A percentile compares a stretch with the other conserved stretches of the same genome.
These are phyloP conservation scores for Dysdera silvatica DNA, from an alignment of 1,140 invertebrate genomes.

Conservation along the genomic window DNA sequence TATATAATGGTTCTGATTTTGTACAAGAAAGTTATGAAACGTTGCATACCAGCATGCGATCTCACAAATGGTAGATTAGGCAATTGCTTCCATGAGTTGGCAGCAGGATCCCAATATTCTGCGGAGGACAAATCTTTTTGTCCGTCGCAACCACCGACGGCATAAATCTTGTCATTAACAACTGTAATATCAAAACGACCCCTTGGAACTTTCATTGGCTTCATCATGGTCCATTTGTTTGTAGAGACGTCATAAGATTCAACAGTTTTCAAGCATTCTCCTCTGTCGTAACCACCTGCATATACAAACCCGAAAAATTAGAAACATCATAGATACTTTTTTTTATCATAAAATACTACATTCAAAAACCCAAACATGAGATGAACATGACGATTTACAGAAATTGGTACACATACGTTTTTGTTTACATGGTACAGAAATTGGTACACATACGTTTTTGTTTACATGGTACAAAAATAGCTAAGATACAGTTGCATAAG, in stretches of 20 bases:
- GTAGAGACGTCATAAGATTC: constrained; percentile 62
- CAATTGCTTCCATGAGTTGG: constrained; percentile 56
- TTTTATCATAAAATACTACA: too few relatives aligned
- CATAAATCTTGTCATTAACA: constrained; percentile 59
- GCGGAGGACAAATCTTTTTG: constrained; percentile 59
- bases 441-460: too few relatives aligned
- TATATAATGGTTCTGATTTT: too few relatives aligned
- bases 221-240: constrained; percentile 60
- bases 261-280: constrained; percentile 66
- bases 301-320: too few relatives aligned
- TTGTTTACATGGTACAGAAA: too few relatives aligned
- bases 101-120: constrained; percentile 55
- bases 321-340: too few relatives aligned
- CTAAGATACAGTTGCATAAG: too few relatives aligned
- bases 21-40: too few relatives aligned
- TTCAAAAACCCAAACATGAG: too few relatives aligned
- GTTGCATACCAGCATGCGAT: constrained; percentile 53
- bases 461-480: too few relatives aligned
- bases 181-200: constrained; percentile 67
- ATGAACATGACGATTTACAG: too few relatives aligned
- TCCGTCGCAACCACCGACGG: constrained; percentile 69
- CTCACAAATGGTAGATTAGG: constrained; percentile 56
- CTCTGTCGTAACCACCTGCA: constrained; percentile 75
- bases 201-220: constrained; percentile 60
- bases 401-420: too few relatives aligned